Evolutionary conservation across 1,140 invertebrate genomes (phyloP).

Genomic region (Gerris buenoi): DNA sequence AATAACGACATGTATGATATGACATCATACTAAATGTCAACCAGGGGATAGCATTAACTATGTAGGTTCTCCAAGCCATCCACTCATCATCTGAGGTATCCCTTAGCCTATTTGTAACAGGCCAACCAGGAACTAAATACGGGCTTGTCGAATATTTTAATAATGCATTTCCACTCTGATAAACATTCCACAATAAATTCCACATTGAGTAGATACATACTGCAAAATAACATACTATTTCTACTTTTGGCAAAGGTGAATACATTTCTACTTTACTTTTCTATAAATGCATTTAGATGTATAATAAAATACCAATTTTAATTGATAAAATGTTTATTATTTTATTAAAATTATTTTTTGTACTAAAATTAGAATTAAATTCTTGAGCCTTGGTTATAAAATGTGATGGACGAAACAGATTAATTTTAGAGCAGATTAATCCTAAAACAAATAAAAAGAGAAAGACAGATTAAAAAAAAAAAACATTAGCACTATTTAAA

Average conservation of each 20-base stretch:
- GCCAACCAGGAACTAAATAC: not conserved
- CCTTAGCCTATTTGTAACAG: not conserved
- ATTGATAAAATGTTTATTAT: too few relatives aligned
- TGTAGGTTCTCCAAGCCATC: not conserved
- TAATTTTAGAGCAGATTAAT: too few relatives aligned
- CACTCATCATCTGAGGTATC: not conserved
- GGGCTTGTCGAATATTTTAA: not conserved
- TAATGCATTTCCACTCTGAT: not conserved
- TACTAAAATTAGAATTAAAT: too few relatives aligned
- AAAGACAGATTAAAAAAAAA: too few relatives aligned
- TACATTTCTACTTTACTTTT: too few relatives aligned
- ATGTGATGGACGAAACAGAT: too few relatives aligned
- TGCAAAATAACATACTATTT: not conserved
- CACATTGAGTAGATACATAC: not conserved
- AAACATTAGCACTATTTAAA: too few relatives aligned
- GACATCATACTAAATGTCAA: not conserved
- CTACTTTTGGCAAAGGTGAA: not conserved
- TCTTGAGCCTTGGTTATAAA: too few relatives aligned
- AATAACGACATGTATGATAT: not conserved
- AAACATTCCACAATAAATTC: not conserved
- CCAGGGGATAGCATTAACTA: not conserved
- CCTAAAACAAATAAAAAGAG: too few relatives aligned
- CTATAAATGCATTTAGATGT: too few relatives aligned
- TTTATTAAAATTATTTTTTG: too few relatives aligned
- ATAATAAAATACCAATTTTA: too few relatives aligned